Evolutionary conservation across 1,140 invertebrate genomes (phyloP), one percentile per base, ranked within the genome.

Genomic region (Listronotus oregonensis): DNA sequence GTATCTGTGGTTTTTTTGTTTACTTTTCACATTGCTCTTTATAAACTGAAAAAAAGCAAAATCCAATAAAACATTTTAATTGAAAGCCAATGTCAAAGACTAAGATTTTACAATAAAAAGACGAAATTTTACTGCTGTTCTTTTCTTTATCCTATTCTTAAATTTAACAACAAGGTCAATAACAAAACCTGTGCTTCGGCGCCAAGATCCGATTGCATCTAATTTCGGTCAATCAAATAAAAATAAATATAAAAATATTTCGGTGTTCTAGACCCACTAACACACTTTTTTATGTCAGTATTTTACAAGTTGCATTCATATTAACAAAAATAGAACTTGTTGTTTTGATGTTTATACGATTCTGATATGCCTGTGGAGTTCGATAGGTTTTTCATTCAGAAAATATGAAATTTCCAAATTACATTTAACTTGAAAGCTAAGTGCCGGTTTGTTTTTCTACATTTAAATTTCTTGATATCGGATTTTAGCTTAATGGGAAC

Each of bases 351-450:
- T 46, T 46, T 46, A 46, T n/a, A 46, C 14, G 15, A 17, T 46
- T 46, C 3, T 46, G 17, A 46, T 46, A 46, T 46, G 17, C 43
- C 17, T 46, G n/a, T 17, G 17, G 4, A 46, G 17, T 8, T 17
- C n/a, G 3, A 46, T 46, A n/a, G 43, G 17, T 46, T 14, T 46
- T 46, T 46, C 43, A 46, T 46, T 46, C 43, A 46, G 43, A 46
- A 46, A 15, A 12, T 46, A 15, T 17, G 43, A 46, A 27, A 27
- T 46, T 46, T 46, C 43, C 43, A n/a, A 46, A 46, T 46, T 46
- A 46, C 15, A 15, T 46, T 27, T 46, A 8, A 46, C 11, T 46
- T n/a, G 15, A 46, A 46, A 46, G 17, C 43, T 46, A 46, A 46
- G 43, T 46, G 43, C n/a, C n/a, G 8, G 43, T 46, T 46, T 46